Evolutionary conservation across 2,888 invertebrate species (phyloP).

Genomic region (Pristionchus arcanus): DNA sequence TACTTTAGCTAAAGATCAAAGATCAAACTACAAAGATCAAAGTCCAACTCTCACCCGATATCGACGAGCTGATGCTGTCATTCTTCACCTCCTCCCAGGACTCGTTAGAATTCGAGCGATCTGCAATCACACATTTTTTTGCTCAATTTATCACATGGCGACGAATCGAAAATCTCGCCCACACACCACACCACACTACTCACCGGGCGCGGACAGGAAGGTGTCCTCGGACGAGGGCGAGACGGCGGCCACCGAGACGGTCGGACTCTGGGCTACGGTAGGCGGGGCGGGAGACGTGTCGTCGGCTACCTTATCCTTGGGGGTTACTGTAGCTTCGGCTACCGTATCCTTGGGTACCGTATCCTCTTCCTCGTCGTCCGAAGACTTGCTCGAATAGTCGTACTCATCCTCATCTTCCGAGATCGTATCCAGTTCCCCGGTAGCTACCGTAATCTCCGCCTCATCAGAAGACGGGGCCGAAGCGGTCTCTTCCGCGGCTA

Average conservation of each 20-base stretch:
- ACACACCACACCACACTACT: background rate
- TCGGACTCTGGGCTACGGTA: background rate
- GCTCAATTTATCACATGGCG: background rate
- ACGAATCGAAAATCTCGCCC: background rate
- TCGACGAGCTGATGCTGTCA: background rate
- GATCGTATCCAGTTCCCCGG: background rate
- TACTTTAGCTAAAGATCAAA: background rate
- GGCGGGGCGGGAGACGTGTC: background rate
- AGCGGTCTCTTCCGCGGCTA: background rate
- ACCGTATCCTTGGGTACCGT: background rate
- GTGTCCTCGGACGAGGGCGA: background rate
- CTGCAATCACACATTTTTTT: background rate
- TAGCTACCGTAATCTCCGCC: conserved; percentile 1
- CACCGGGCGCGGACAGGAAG: background rate
- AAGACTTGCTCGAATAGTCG: background rate
- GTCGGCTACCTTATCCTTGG: background rate
- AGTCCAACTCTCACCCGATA: background rate
- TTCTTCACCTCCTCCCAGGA: conserved; percentile 36
- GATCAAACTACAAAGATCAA: background rate
- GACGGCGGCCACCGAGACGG: background rate
- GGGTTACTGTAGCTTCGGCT: background rate
- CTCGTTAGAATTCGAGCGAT: background rate
- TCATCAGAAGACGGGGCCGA: background rate
- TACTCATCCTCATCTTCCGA: background rate
- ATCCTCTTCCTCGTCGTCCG: background rate